phyloP scores from a whole-genome alignment of 2,113 vertebrate species.

The Cyrtonyx montezumae region DNA sequence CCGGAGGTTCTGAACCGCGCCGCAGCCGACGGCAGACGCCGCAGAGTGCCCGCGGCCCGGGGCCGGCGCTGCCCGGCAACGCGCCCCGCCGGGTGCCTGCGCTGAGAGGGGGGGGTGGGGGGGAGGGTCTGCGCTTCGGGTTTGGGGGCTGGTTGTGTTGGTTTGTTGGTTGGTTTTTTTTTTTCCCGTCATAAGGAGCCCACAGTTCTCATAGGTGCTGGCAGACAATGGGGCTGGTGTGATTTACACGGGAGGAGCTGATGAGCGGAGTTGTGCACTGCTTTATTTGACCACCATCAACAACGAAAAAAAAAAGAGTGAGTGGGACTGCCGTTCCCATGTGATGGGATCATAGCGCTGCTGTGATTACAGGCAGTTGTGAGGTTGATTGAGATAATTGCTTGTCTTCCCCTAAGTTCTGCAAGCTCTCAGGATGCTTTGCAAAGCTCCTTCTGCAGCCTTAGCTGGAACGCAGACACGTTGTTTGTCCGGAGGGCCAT shows the following conservation, averaged over 20 bases:
- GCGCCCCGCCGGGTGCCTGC: too few species aligned
- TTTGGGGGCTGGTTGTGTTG: too few species aligned
- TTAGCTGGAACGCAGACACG: background rate
- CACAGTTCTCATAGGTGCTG: conserved; percentile 71
- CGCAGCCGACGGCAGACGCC: too few species aligned
- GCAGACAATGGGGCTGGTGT: conserved; percentile 84
- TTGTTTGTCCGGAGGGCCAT: background rate
- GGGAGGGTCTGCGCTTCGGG: too few species aligned
- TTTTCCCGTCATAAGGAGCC: conserved; percentile 52
- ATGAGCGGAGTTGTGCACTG: background rate
- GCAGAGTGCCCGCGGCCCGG: too few species aligned
- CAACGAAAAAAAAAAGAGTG: background rate
- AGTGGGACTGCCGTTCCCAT: background rate
- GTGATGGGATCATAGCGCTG: background rate
- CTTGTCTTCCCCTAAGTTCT: background rate
- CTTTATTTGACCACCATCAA: background rate
- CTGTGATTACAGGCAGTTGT: background rate
- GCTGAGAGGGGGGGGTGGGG: too few species aligned
- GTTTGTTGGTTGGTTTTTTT: background rate
- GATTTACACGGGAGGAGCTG: conserved; percentile 69
- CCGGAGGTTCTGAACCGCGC: background rate
- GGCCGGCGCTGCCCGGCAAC: too few species aligned
- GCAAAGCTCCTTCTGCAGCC: background rate
- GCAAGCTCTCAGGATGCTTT: conserved; percentile 39
- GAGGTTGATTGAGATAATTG: background rate